Evolutionary conservation across 1,140 invertebrate species (phyloP).

Genomic region (Temnothorax nylanderi): DNA sequence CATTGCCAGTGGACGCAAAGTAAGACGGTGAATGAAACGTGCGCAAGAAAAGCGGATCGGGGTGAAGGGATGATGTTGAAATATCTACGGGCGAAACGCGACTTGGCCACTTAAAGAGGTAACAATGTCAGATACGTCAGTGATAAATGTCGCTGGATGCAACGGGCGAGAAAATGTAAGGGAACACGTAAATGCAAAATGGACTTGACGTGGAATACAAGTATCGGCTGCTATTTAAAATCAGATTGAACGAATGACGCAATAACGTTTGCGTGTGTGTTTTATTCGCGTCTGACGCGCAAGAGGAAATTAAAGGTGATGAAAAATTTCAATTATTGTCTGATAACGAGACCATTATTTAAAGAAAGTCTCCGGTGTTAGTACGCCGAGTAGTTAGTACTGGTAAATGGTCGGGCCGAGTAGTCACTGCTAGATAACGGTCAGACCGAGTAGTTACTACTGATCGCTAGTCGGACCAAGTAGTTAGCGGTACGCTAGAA

Average conservation of each 20-base stretch:
- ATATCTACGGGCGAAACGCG: conserved; percentile 17
- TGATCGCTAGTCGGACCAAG: conserved; percentile 18
- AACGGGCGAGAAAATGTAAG: conserved; percentile 30
- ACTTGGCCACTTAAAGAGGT: conserved; percentile 34
- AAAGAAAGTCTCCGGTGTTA: conserved; percentile 21
- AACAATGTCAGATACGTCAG: conserved; percentile 27
- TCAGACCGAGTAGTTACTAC: neutral
- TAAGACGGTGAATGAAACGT: conserved; percentile 25
- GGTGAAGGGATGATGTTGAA: conserved; percentile 35
- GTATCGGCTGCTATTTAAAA: conserved; percentile 20
- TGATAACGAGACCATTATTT: conserved; percentile 22
- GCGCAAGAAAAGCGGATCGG: conserved; percentile 15
- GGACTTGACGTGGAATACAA: neutral
- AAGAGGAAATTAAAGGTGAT: conserved; percentile 23
- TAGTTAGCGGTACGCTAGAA: neutral
- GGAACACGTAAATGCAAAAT: neutral
- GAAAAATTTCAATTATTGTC: conserved; percentile 4
- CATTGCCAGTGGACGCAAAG: conserved; percentile 6
- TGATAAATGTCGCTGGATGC: conserved; percentile 31
- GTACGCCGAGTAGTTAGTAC: neutral
- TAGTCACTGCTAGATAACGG: neutral
- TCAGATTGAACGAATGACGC: conserved; percentile 7
- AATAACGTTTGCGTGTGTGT: conserved; percentile 9
- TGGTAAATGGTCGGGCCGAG: neutral
- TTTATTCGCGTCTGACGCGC: neutral